phyloP scores from a whole-genome alignment of 2,888 invertebrate species.

The Pterostichus madidus region DNA sequence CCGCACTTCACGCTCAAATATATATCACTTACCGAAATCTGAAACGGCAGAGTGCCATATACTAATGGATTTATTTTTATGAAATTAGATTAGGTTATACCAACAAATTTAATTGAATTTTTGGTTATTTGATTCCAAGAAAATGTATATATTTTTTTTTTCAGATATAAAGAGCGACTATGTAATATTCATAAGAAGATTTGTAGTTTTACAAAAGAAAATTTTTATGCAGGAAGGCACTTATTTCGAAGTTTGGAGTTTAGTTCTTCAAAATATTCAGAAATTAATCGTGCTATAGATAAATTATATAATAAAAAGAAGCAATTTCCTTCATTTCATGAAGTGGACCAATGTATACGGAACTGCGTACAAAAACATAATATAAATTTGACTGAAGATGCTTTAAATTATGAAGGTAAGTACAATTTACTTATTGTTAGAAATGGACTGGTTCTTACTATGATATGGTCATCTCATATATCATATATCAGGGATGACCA shows the following conservation, averaged over 20 bases:
- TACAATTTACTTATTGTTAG: not conserved
- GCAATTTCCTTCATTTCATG: slow-evolving; percentile 42
- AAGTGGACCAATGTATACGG: slow-evolving; percentile 29
- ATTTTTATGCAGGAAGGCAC: slow-evolving; percentile 13
- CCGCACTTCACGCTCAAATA: too few relatives aligned
- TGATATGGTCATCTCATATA: not conserved
- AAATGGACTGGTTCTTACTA: not conserved
- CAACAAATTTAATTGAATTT: not conserved
- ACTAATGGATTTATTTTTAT: too few relatives aligned
- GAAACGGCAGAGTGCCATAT: too few relatives aligned
- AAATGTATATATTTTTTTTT: slow-evolving; percentile 13
- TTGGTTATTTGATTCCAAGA: not conserved
- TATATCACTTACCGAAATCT: too few relatives aligned
- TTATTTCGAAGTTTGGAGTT: slow-evolving; percentile 30
- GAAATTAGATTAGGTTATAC: not conserved
- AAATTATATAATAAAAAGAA: slow-evolving; percentile 32
- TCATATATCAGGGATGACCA: too few relatives aligned
- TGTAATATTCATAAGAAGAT: slow-evolving; percentile 29
- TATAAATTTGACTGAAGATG: slow-evolving; percentile 14
- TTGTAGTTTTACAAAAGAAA: slow-evolving; percentile 39
- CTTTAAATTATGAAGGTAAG: slow-evolving; percentile 33
- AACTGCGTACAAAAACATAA: slow-evolving; percentile 40
- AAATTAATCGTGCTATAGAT: slow-evolving; percentile 46
- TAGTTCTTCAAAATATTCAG: slow-evolving; percentile 27
- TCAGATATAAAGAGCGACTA: slow-evolving; percentile 25